These are phyloP conservation scores for Xiphophorus birchmanni DNA, from an alignment of 2,797 vertebrate genomes.

Conservation along the genomic window DNA sequence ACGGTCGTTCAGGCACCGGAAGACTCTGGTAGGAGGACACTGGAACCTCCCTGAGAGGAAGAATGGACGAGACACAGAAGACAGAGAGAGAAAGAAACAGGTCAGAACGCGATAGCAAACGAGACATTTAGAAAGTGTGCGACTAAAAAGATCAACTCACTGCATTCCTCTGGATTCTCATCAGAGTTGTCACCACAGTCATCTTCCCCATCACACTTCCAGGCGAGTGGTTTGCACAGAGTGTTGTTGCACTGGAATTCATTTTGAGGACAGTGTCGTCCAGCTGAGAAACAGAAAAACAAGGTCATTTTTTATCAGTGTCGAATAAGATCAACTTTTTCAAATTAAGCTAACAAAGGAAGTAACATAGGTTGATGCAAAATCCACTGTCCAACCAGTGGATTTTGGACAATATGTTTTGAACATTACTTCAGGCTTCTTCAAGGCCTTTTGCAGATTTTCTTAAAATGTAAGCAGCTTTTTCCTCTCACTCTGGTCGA, in stretches of 20 bases:
- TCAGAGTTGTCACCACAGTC: slow-evolving; percentile 98
- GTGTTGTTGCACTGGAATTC: slow-evolving; percentile 99
- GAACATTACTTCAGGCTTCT: neutral
- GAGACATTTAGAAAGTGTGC: slow-evolving; percentile 1
- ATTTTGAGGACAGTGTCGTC: slow-evolving; percentile 90
- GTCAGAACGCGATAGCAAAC: neutral
- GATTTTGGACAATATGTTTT: too few relatives aligned
- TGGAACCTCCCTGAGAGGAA: slow-evolving; percentile 83
- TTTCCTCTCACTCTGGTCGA: neutral
- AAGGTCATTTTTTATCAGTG: neutral
- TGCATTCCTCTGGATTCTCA: slow-evolving; percentile 90
- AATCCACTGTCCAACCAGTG: neutral
- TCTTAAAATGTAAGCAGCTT: neutral
- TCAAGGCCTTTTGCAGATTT: neutral
- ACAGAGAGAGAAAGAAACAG: neutral
- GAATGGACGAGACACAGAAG: neutral
- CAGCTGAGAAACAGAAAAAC: slow-evolving; percentile 57
- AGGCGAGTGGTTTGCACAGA: slow-evolving; percentile 92
- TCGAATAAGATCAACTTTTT: neutral
- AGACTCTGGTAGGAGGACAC: slow-evolving; percentile 92
- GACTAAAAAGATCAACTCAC: slow-evolving; percentile 74
- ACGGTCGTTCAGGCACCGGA: slow-evolving; percentile 94
- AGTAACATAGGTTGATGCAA: neutral
- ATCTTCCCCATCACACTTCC: slow-evolving; percentile 96
- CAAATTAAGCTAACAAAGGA: too few relatives aligned